These are phyloP conservation scores for Drosophila arawakana DNA, from an alignment of 1,140 invertebrate genomes.

Conservation along the genomic window DNA sequence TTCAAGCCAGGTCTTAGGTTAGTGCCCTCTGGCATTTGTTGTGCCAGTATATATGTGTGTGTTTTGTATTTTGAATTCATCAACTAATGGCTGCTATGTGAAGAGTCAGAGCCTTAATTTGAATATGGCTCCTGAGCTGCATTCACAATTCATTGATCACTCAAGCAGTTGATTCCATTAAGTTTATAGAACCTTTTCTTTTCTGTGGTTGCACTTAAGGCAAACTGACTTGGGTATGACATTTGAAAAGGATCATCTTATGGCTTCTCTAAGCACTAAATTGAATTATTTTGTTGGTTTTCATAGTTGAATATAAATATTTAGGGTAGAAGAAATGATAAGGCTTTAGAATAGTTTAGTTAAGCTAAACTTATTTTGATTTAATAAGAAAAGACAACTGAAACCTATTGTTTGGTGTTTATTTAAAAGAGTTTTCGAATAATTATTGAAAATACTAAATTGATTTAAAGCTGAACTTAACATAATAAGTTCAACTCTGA, in stretches of 20 bases:
- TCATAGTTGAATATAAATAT: too few relatives aligned
- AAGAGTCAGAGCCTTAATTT: conserved; percentile 49
- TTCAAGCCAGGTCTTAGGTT: conserved; percentile 47
- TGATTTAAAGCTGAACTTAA: too few relatives aligned
- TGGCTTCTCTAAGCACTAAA: conserved; percentile 22
- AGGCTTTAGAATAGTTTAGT: not conserved
- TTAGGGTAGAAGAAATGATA: not conserved
- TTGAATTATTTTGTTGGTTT: conserved; percentile 33
- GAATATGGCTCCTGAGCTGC: conserved; percentile 46
- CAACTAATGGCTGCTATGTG: conserved; percentile 64
- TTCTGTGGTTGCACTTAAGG: conserved; percentile 32
- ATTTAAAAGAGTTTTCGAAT: too few relatives aligned
- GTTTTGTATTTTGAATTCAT: conserved; percentile 65
- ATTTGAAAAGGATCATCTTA: conserved; percentile 13
- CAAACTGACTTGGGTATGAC: conserved; percentile 2
- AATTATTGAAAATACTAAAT: too few relatives aligned
- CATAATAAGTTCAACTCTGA: too few relatives aligned
- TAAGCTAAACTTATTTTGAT: too few relatives aligned
- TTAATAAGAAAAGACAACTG: too few relatives aligned
- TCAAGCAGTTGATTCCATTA: conserved; percentile 53
- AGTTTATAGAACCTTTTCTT: conserved; percentile 31
- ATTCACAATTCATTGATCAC: conserved; percentile 47
- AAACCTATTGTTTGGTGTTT: too few relatives aligned
- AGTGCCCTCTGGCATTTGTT: conserved; percentile 65
- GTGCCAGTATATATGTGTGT: conserved; percentile 6